A percentile compares a stretch with the other conserved stretches of the same genome.
Evolutionary conservation across 1,140 invertebrate genomes (phyloP).

Genomic region (Ditylenchus dipsaci): DNA sequence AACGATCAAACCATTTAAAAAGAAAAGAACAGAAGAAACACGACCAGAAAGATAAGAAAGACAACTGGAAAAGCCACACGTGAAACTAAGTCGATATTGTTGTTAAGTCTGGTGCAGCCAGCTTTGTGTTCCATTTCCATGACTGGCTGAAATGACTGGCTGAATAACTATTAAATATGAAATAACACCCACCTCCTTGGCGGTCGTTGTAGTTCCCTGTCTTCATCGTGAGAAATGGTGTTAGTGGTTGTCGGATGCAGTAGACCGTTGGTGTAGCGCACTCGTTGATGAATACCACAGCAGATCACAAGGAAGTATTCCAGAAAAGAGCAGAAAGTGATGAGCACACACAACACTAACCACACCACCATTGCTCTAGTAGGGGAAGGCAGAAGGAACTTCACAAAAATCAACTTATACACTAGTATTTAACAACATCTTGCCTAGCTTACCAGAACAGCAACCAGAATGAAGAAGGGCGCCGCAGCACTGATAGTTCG

Average conservation of each 20-base stretch:
- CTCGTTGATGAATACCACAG: constrained; percentile 2
- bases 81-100: constrained; percentile 47
- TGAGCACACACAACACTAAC: constrained; percentile 31
- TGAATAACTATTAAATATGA: not conserved
- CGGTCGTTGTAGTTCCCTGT: not conserved
- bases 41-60: constrained; percentile 46
- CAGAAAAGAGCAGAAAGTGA: constrained; percentile 39
- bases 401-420: not conserved
- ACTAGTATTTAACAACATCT: constrained; percentile 5
- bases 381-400: constrained; percentile 15
- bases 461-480: constrained; percentile 52
- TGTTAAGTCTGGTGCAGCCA: constrained; percentile 6
- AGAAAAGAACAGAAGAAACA: constrained; percentile 49
- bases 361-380: constrained; percentile 24
- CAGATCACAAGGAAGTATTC: constrained; percentile 46
- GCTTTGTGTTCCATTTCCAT: constrained; percentile 20
- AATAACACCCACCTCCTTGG: not conserved
- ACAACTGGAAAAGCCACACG: constrained; percentile 49
- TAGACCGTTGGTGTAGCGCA: constrained; percentile 1
- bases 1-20: constrained; percentile 19
- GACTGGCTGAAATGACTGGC: constrained; percentile 21
- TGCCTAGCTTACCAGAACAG: constrained; percentile 44
- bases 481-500: constrained; percentile 48
- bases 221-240: not conserved
- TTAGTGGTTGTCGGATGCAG: constrained; percentile 11